Conservation (phyloP, 2,797 vertebrate genomes). For the Mionectes olivaceus region DNA sequence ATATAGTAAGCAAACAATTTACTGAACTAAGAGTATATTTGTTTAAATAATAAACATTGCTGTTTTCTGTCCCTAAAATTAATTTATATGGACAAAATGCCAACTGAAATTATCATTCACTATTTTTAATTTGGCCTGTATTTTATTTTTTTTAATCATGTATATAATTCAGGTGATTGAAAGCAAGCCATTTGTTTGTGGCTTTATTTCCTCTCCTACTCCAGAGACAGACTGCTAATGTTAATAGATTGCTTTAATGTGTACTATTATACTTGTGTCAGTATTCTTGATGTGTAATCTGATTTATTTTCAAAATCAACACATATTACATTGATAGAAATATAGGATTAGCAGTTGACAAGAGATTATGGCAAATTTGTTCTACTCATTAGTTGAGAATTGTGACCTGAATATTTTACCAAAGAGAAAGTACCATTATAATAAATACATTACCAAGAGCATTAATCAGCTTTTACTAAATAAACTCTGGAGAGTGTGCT, state of each 20-base stretch:
- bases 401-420: constrained; percentile 11
- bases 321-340: not conserved
- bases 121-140: not conserved
- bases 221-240: not conserved
- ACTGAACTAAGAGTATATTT: not conserved
- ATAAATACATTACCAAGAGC: not conserved
- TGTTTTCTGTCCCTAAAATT: not conserved
- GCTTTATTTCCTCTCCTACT: not conserved
- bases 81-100: not conserved
- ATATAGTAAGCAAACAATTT: not conserved
- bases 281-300: not conserved
- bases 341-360: constrained; percentile 18
- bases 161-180: not conserved
- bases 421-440: not conserved
- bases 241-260: not conserved
- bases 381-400: not conserved
- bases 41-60: not conserved
- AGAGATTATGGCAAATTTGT: constrained; percentile 28
- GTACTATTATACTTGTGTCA: not conserved
- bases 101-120: not conserved
- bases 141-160: not conserved
- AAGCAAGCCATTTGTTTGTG: not conserved
- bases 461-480: constrained; percentile 38
- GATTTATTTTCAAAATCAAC: constrained; percentile 23
- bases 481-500: not conserved